Evolutionary conservation across 2,888 invertebrate species (phyloP).

Genomic region (Scelioninae gen. 2): DNA sequence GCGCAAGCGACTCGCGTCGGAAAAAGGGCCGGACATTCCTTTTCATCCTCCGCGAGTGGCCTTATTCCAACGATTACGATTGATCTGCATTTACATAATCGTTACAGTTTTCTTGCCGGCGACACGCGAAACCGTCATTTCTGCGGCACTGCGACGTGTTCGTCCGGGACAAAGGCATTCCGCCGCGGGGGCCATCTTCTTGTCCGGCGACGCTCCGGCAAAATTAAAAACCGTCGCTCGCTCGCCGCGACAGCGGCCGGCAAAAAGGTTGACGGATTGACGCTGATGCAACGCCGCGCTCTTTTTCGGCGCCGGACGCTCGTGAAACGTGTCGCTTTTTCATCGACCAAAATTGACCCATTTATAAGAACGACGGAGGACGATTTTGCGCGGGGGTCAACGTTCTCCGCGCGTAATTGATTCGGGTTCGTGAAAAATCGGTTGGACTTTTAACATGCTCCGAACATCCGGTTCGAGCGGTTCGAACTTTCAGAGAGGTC

Average conservation of each 20-base stretch:
- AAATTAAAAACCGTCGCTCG: constrained; percentile 38
- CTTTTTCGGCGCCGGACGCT: constrained; percentile 32
- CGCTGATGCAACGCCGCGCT: constrained; percentile 34
- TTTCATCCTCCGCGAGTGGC: constrained; percentile 17
- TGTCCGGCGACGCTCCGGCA: neutral
- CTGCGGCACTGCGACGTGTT: neutral
- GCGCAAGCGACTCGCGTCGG: no score
- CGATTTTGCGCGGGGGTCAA: constrained; percentile 35
- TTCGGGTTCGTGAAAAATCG: constrained; percentile 7
- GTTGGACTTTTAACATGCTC: neutral
- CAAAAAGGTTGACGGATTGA: constrained; percentile 38
- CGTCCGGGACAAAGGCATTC: neutral
- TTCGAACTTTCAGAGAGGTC: no score
- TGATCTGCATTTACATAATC: constrained; percentile 43
- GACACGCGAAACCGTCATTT: constrained; percentile 27
- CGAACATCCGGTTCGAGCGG: no score
- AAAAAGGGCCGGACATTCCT: constrained; percentile 23
- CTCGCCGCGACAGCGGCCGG: constrained; percentile 33
- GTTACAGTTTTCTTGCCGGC: constrained; percentile 12
- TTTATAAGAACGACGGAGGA: constrained; percentile 42
- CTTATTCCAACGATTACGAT: constrained; percentile 23
- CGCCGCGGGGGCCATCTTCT: neutral
- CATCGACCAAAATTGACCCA: constrained; percentile 39
- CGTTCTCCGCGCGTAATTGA: constrained; percentile 21
- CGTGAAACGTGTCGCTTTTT: constrained; percentile 29